Base-by-base conservation (phyloP, 2,888 invertebrate genomes). In the Callyntrura guangdongensis region DNA sequence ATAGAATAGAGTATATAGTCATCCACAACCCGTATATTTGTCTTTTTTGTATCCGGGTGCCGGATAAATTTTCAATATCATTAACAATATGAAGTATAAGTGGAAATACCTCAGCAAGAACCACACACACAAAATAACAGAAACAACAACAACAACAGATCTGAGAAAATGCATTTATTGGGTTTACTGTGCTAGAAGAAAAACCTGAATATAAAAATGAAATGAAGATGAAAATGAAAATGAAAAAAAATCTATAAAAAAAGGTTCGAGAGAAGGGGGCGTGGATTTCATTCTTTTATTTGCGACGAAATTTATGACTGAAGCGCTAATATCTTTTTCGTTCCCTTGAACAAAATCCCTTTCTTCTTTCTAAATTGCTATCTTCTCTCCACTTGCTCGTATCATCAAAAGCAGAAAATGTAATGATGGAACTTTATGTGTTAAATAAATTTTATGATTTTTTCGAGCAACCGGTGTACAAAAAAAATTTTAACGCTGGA, bases 211-310 rank as follows among this genome's bases (percentile, higher is more conserved):
- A 47, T 56, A 89, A 49, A 64, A 53, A 64, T 49, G 56, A 83
- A 89, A 83, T 69, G 67, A 25, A 83, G 64, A 84, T 74, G 49
- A 59, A 64, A 61, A 86, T 64, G 56, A 83, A 89, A n/a, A n/a
- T n/a, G n/a, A n/a, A 74, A 49, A 85, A 49, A 85, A 69, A 36
- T 36, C 25, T 53, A 72, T 59, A 79, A 74, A 90, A 92, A 93
- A 93, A 92, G 92, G 92, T 92, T 92, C 91, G 12, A 69, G 56
- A 59, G 87, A 92, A 90, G 90, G 92, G 92, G 93, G 93, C 93
- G 93, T 93, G 92, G 86, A 91, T 89, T 92, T 93, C 93, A 92
- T 92, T 93, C 93, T 93, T 93, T 93, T 93, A 93, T 93, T 93
- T 93, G 93, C 93, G 93, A 93, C 92, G 22, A 93, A 93, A 93